phyloP scores from a whole-genome alignment of 2,797 vertebrate species.

The Hapalemur alaotrensis region DNA sequence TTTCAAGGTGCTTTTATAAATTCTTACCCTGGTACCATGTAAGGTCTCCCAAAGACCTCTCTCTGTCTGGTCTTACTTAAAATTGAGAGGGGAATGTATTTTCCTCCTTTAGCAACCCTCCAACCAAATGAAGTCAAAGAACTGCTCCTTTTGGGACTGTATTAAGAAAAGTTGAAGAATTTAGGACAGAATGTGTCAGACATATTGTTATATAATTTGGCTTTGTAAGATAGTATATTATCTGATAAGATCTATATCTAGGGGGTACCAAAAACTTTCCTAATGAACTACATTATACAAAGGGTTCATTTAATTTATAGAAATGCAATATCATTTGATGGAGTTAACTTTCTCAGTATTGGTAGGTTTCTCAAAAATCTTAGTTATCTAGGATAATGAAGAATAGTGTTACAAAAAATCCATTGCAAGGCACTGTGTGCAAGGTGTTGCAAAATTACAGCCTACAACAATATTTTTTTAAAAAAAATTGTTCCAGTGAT shows the following conservation, averaged over 20 bases:
- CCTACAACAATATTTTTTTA: neutral
- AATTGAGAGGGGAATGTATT: neutral
- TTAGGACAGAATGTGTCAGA: neutral
- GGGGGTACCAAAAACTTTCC: neutral
- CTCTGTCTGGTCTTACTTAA: neutral
- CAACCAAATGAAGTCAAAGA: slow-evolving; percentile 29
- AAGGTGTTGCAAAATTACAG: neutral
- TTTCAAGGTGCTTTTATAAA: neutral
- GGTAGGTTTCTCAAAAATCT: slow-evolving; percentile 12
- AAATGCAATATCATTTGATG: neutral
- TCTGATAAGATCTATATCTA: neutral
- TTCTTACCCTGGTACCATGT: neutral
- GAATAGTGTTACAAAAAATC: neutral
- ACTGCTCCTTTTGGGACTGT: neutral
- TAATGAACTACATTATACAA: neutral
- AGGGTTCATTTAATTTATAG: neutral
- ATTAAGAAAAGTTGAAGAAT: neutral
- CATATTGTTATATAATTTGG: neutral
- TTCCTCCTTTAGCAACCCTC: neutral
- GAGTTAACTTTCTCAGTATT: neutral
- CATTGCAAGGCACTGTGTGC: neutral
- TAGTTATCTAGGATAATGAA: neutral
- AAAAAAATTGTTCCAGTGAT: neutral
- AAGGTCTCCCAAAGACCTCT: neutral
- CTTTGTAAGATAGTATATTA: neutral